Percentiles rank a stretch among this genome's conserved stretches.
phyloP scores from a whole-genome alignment of 2,888 invertebrate genomes.

The Pomacea canaliculata region DNA sequence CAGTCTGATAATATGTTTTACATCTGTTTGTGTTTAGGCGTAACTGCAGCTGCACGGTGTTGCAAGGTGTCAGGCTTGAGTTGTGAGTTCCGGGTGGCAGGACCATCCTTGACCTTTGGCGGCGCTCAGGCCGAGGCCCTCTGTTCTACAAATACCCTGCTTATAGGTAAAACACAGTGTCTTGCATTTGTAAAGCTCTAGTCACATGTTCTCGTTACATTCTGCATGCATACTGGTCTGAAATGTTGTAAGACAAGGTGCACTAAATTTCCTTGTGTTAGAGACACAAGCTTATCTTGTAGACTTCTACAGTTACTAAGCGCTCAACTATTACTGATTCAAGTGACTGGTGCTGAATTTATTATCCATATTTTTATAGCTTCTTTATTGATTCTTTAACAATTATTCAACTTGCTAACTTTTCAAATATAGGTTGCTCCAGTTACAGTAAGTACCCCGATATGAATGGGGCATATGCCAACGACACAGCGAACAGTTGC shows the following conservation, averaged over 20 bases:
- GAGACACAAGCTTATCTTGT: no score
- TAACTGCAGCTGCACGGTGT: background rate
- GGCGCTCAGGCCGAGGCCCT: conserved; percentile 7
- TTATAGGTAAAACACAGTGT: background rate
- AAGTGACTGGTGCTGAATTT: no score
- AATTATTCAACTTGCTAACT: no score
- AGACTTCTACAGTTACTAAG: no score
- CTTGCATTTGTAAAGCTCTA: background rate
- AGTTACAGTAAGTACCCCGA: conserved; percentile 12
- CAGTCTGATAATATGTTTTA: no score
- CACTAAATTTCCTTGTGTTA: no score
- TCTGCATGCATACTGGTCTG: background rate
- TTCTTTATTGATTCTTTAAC: no score
- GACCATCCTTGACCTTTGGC: conserved; percentile 7
- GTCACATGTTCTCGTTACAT: background rate
- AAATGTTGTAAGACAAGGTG: background rate
- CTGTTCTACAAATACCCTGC: background rate
- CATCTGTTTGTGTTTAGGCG: background rate
- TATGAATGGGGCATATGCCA: conserved; percentile 8
- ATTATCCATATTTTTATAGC: no score
- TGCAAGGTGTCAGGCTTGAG: background rate
- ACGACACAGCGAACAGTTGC: conserved; percentile 9
- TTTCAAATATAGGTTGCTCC: conserved; percentile 14
- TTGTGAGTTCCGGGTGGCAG: conserved; percentile 11
- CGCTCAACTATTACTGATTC: no score